These are phyloP conservation scores for Terebella lapidaria DNA, from an alignment of 2,888 invertebrate genomes.

Conservation along the genomic window DNA sequence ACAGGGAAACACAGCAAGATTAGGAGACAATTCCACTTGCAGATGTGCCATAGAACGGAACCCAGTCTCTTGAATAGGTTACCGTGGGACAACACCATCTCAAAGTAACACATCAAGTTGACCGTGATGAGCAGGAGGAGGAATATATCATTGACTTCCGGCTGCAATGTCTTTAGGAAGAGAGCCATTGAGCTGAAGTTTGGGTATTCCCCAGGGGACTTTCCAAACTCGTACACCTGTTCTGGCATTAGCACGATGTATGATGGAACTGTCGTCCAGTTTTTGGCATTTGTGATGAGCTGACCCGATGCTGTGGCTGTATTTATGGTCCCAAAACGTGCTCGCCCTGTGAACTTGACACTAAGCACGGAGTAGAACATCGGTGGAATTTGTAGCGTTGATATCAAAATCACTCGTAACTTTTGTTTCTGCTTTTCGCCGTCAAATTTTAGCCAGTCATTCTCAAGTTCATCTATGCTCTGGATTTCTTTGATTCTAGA, in stretches of 20 bases:
- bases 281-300: not conserved
- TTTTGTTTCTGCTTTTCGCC: slow-evolving; percentile 19
- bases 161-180: slow-evolving; percentile 54
- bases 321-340: slow-evolving; percentile 53
- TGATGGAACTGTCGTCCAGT: slow-evolving; percentile 30
- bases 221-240: slow-evolving; percentile 51
- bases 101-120: slow-evolving; percentile 54
- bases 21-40: slow-evolving; percentile 55
- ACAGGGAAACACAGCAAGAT: slow-evolving; percentile 54
- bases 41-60: slow-evolving; percentile 51
- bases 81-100: slow-evolving; percentile 52
- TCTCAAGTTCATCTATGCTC: slow-evolving; percentile 38
- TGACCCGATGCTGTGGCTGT: slow-evolving; percentile 21
- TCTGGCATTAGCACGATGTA: slow-evolving; percentile 55
- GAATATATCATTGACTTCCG: slow-evolving; percentile 58
- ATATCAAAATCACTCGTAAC: slow-evolving; percentile 54
- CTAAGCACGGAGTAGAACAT: slow-evolving; percentile 57
- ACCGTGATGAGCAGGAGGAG: slow-evolving; percentile 53
- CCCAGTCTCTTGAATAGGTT: slow-evolving; percentile 43
- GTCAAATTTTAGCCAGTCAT: slow-evolving; percentile 46
- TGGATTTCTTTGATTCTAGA: slow-evolving; percentile 49
- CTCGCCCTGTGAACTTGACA: slow-evolving; percentile 58
- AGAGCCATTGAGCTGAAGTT: slow-evolving; percentile 54
- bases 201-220: slow-evolving; percentile 50
- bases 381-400: slow-evolving; percentile 54